phyloP scores from a whole-genome alignment of 2,113 vertebrate species.

The Odobenus rosmarus region DNA sequence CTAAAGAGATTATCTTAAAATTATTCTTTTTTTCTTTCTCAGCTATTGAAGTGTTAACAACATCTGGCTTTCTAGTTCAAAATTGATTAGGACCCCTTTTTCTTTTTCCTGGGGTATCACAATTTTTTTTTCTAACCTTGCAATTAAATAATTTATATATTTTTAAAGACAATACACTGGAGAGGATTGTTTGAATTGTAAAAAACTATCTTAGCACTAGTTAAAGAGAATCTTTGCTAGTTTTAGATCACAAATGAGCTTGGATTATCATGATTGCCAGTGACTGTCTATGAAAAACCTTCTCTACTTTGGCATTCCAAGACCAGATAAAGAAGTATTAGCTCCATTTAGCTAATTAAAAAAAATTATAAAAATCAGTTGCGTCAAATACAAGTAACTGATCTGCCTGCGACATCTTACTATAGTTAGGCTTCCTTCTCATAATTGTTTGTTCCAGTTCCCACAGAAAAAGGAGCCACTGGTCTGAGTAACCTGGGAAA shows the following conservation, averaged over 20 bases:
- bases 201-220: not conserved
- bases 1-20: conserved; percentile 45
- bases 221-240: conserved; percentile 14
- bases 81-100: not conserved
- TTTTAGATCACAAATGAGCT: conserved; percentile 28
- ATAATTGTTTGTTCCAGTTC: conserved; percentile 87
- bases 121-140: conserved; percentile 32
- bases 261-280: not conserved
- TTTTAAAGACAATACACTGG: conserved; percentile 10
- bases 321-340: not conserved
- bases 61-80: not conserved
- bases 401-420: not conserved
- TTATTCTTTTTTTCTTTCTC: not conserved
- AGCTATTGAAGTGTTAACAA: not conserved
- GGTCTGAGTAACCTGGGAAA: conserved; percentile 99
- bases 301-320: not conserved
- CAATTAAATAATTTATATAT: conserved; percentile 21
- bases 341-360: not conserved
- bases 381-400: not conserved
- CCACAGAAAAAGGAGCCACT: conserved; percentile 98
- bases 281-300: not conserved
- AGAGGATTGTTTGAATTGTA: conserved; percentile 47
- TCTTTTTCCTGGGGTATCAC: not conserved
- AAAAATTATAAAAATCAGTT: conserved; percentile 30
- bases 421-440: not conserved